A percentile compares a stretch with the other conserved stretches of the same genome.
phyloP scores from a whole-genome alignment of 2,797 vertebrate species.

The Hephaestus fuliginosus region DNA sequence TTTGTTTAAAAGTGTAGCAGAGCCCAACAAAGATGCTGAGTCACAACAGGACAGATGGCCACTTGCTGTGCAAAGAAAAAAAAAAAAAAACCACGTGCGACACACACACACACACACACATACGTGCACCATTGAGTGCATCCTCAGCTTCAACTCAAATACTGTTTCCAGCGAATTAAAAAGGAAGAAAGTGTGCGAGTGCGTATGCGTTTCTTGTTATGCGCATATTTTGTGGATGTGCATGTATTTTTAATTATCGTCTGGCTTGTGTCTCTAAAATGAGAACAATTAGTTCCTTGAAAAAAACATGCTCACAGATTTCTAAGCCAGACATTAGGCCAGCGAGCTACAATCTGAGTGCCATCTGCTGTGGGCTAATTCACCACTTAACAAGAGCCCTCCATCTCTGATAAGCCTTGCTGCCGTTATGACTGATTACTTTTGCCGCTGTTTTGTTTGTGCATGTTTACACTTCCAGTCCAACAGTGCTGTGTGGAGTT shows the following conservation, averaged over 20 bases:
- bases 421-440: slow-evolving; percentile 27
- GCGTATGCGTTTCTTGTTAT: not conserved
- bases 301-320: slow-evolving; percentile 20
- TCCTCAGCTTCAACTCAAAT: slow-evolving; percentile 4
- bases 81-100: too few species aligned
- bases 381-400: slow-evolving; percentile 24
- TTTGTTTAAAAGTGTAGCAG: not conserved
- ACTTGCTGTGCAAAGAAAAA: slow-evolving; percentile 2
- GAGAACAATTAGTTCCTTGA: slow-evolving; percentile 44
- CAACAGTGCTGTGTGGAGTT: not conserved
- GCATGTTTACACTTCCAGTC: not conserved
- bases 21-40: slow-evolving; percentile 29
- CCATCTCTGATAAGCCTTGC: not conserved
- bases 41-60: slow-evolving; percentile 39
- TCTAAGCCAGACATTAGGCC: slow-evolving; percentile 22
- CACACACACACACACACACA: not conserved
- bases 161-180: slow-evolving; percentile 1
- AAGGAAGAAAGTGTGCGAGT: not conserved
- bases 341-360: slow-evolving; percentile 9
- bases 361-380: slow-evolving; percentile 55
- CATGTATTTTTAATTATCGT: not conserved
- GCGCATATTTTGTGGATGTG: not conserved
- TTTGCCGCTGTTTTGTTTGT: slow-evolving; percentile 31
- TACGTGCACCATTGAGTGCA: not conserved
- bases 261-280: slow-evolving; percentile 1